Base-by-base conservation (phyloP, 2,797 vertebrate genomes). In the Hoplostethus mediterraneus region DNA sequence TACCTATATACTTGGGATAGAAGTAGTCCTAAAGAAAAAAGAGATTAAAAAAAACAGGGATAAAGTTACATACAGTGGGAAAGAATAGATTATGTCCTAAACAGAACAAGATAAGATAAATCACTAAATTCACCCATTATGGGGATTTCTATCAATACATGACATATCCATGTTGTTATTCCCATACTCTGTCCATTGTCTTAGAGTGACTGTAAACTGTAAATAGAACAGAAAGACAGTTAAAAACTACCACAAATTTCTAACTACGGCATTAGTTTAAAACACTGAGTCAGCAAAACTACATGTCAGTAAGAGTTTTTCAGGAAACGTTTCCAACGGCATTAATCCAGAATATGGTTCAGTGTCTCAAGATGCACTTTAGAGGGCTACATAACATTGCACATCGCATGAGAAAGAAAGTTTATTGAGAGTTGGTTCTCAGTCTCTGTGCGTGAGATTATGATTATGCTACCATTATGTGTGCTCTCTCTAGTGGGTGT, bases 1-100 rank as follows among this genome's bases (percentile, higher is more conserved):
- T 92, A 99, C 98, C 95, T 80, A 96, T 84, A 87, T 99, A 99
- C 90, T 94, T 96, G 36, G 97, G 97, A 80, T 96, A 99, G 92
- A 99, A 99, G 90, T 99, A 99, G 1, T 99, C 96, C 98, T 99
- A 89, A 54, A 83, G 75, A 63, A 85, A 78, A 55, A 53, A 55
- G 45, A 63, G 12, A 77, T 57, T 56, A 13, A 69, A 63, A 66
- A 52, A 75, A 12, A 76, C 28, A 40, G 38, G 55, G 33, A 65
- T 66, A 56, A 67, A 31, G 31, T 73, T 69, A 71, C 0, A 10
- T 4, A 17, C 16, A 45, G 3, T 17, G 3, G 0, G 31, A 60
- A 36, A 33, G 75, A 83, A 13, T 71, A 48, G 68, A 68, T 30
- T 33, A 55, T 12, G 63, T 61, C 5, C 31, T 16, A 71, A 74